These are phyloP conservation scores for Melinopterus prodromus DNA, from an alignment of 2,888 invertebrate species.

Conservation along the genomic window DNA sequence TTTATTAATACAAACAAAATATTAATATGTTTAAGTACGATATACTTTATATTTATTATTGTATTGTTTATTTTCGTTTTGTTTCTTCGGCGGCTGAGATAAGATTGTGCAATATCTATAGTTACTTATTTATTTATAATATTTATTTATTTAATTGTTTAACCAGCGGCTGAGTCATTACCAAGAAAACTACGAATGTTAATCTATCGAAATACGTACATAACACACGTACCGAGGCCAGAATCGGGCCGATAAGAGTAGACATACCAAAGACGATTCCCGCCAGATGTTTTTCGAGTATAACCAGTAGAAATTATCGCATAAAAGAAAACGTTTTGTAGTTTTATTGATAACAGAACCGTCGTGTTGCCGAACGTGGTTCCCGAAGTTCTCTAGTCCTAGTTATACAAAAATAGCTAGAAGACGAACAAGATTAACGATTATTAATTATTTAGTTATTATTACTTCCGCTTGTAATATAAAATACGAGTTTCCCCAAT, in stretches of 20 bases:
- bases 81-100: constrained; percentile 55
- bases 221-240: too few relatives aligned
- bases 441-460: background rate
- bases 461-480: background rate
- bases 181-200: background rate
- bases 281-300: background rate
- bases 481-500: constrained; percentile 27
- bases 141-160: constrained; percentile 21
- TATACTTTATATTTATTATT: constrained; percentile 47
- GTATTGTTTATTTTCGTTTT: constrained; percentile 6
- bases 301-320: background rate
- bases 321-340: background rate
- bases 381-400: background rate
- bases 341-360: background rate
- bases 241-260: too few relatives aligned
- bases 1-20: constrained; percentile 51
- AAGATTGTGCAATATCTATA: constrained; percentile 60
- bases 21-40: constrained; percentile 55
- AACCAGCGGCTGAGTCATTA: background rate
- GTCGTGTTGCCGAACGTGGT: background rate
- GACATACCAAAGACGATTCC: too few relatives aligned
- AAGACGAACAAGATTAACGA: background rate
- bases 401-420: background rate
- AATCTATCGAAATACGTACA: too few relatives aligned
- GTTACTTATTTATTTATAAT: constrained; percentile 22